A percentile compares a stretch with the other conserved stretches of the same genome.
Evolutionary conservation across 2,797 vertebrate genomes (phyloP).

Genomic region (Xyrichtys novacula): DNA sequence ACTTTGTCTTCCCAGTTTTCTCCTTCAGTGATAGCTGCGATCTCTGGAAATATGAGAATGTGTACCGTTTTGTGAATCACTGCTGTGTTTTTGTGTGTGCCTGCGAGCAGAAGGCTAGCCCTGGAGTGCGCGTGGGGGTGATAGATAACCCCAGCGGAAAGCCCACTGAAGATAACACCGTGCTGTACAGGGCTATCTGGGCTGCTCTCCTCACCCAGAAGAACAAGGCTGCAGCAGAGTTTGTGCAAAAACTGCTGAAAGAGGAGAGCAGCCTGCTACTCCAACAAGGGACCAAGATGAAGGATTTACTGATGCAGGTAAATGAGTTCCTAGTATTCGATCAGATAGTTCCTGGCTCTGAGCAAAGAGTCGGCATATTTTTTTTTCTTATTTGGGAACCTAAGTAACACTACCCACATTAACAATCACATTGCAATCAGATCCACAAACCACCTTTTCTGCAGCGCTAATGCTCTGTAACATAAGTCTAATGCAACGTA

Average conservation of each 20-base stretch:
- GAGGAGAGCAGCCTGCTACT: constrained; percentile 90
- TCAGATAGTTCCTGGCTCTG: neutral
- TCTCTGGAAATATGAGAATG: constrained; percentile 50
- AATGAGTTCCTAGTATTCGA: constrained; percentile 15
- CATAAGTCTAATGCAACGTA: no score
- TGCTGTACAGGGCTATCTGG: constrained; percentile 91
- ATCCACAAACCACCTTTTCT: neutral
- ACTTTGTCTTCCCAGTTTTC: constrained; percentile 3
- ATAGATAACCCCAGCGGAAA: constrained; percentile 92
- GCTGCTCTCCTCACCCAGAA: constrained; percentile 93
- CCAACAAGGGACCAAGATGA: constrained; percentile 90
- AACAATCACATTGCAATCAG: neutral
- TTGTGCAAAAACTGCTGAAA: constrained; percentile 89
- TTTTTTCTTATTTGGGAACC: no score
- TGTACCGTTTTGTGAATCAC: constrained; percentile 51
- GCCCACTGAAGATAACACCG: constrained; percentile 90
- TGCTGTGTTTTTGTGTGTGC: constrained; percentile 17
- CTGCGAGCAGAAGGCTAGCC: constrained; percentile 87
- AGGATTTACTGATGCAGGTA: constrained; percentile 88
- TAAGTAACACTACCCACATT: no score
- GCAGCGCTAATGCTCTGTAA: neutral
- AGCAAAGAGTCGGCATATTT: neutral
- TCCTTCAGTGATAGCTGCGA: constrained; percentile 34
- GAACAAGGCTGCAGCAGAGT: constrained; percentile 85
- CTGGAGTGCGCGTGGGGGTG: constrained; percentile 89